Evolutionary conservation across 2,113 vertebrate genomes (phyloP).

Genomic region (rat (Rattus norvegicus)): GRCr8 NC_086023.1:130166501-130167000

Average conservation of each 20-base stretch:
- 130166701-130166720: not conserved
- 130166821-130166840: not conserved
- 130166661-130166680: not conserved
- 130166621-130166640: not conserved
- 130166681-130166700: not conserved
- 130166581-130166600: not conserved
- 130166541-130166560: slow-evolving; percentile 38
- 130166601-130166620: not conserved
- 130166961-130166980: not conserved
- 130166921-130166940: not conserved
- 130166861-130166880: not conserved
- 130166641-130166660: not conserved
- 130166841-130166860: not conserved
- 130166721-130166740: slow-evolving; percentile 7
- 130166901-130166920: not conserved
- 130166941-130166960: slow-evolving; percentile 2
- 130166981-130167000: not conserved
- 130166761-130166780: slow-evolving; percentile 54
- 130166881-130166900: not conserved
- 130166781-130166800: slow-evolving; percentile 50
- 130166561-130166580: slow-evolving; percentile 1
- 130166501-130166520: not conserved
- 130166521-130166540: not conserved
- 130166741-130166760: slow-evolving; percentile 59
- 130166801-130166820: slow-evolving; percentile 30